These are phyloP conservation scores for Catalaphyllia jardinei DNA, from an alignment of 64 coral and sea anemone species.

Conservation along the genomic window DNA sequence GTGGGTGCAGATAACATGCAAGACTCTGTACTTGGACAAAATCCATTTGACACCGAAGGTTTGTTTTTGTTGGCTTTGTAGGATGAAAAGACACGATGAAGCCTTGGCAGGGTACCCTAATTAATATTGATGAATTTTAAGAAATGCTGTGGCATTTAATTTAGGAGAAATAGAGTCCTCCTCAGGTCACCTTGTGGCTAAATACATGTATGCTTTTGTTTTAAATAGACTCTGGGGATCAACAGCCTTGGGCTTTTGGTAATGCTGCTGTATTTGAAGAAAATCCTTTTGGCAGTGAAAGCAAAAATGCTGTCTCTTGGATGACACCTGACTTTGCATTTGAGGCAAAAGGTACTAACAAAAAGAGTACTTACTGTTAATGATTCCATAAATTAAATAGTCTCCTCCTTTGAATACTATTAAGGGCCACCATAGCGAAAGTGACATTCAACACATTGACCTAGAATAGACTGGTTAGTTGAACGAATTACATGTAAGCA, in stretches of 20 bases:
- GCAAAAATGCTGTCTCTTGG: background rate
- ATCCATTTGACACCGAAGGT: constrained; percentile 21
- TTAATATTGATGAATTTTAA: too few relatives aligned
- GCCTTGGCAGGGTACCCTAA: background rate
- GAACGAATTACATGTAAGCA: too few relatives aligned
- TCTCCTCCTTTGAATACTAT: too few relatives aligned
- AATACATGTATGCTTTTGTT: background rate
- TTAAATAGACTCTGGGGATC: background rate
- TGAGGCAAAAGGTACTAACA: constrained; percentile 35
- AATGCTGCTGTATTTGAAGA: background rate
- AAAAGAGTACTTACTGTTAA: background rate
- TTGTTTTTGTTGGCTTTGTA: background rate
- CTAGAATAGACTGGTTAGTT: too few relatives aligned
- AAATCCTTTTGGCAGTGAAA: background rate
- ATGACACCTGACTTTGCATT: background rate
- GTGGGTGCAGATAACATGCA: background rate
- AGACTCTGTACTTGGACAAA: background rate
- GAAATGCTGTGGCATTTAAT: too few relatives aligned
- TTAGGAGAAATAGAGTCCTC: too few relatives aligned
- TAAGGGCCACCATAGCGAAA: too few relatives aligned
- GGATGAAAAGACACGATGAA: background rate
- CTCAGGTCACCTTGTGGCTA: background rate
- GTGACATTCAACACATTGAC: too few relatives aligned
- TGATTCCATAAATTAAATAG: too few relatives aligned
- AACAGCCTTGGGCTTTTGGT: constrained; percentile 10